Percentiles rank a stretch among this genome's conserved stretches.
phyloP scores from a whole-genome alignment of 2,888 invertebrate genomes.

The Horisme vitalbata region DNA sequence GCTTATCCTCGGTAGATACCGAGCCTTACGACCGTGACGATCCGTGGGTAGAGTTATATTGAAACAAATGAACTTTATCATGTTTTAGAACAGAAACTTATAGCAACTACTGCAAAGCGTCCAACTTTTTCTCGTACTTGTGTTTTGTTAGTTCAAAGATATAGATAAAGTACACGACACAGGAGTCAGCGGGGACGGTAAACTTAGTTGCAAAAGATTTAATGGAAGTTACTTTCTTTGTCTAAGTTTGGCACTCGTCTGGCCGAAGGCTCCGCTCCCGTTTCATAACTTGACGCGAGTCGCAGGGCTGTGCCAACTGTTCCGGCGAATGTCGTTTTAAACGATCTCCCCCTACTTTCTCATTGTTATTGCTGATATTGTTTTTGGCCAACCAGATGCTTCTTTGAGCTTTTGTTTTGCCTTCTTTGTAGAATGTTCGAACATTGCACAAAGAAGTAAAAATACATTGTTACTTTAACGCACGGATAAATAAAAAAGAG shows the following conservation, averaged over 20 bases:
- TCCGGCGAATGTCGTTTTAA: slow-evolving; percentile 24
- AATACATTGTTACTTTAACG: neutral
- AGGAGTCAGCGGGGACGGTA: slow-evolving; percentile 61
- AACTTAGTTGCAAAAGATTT: slow-evolving; percentile 80
- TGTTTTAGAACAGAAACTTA: slow-evolving; percentile 17
- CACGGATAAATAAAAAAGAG: no score
- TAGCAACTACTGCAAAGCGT: slow-evolving; percentile 20
- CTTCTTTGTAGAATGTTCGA: neutral
- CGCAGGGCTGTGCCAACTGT: slow-evolving; percentile 50
- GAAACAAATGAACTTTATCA: slow-evolving; percentile 17
- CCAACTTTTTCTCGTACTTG: slow-evolving; percentile 26
- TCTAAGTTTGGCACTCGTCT: slow-evolving; percentile 76
- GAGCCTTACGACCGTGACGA: neutral
- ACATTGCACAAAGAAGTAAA: neutral
- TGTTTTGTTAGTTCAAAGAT: slow-evolving; percentile 33
- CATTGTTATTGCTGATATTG: slow-evolving; percentile 20
- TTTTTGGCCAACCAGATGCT: slow-evolving; percentile 18
- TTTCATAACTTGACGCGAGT: slow-evolving; percentile 61
- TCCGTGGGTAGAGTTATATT: slow-evolving; percentile 2
- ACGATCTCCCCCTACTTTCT: slow-evolving; percentile 16
- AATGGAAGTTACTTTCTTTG: slow-evolving; percentile 80
- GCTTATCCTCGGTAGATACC: no score
- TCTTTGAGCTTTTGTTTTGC: neutral
- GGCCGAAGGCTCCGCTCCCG: slow-evolving; percentile 57
- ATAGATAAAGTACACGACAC: slow-evolving; percentile 38